A percentile compares a stretch with the other conserved stretches of the same genome.
phyloP scores from a whole-genome alignment of 2,797 vertebrate genomes.

The Natrix natrix region DNA sequence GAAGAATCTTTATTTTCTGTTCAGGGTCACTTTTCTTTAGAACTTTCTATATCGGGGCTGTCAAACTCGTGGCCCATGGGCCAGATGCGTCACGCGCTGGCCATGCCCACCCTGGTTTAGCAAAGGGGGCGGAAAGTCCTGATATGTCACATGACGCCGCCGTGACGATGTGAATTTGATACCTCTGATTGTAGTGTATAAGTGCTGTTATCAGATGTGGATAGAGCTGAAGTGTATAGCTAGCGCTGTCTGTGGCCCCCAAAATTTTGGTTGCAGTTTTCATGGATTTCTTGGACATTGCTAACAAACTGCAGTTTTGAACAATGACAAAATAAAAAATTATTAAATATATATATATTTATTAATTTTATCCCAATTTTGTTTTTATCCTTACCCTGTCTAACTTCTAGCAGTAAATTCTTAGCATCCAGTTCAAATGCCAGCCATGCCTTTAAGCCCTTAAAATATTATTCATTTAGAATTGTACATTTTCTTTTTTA shows the following conservation, averaged over 20 bases:
- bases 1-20: background rate
- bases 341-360: background rate
- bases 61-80: no score
- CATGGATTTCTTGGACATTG: background rate
- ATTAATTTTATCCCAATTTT: background rate
- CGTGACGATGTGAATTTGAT: no score
- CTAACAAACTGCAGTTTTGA: background rate
- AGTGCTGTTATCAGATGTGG: background rate
- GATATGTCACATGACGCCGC: no score
- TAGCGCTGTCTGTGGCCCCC: background rate
- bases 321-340: background rate
- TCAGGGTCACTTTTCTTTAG: background rate
- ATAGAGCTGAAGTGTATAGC: background rate
- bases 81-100: no score
- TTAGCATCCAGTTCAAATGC: background rate
- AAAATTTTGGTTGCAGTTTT: background rate
- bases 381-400: background rate
- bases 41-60: background rate
- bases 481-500: background rate
- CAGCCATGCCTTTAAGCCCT: background rate
- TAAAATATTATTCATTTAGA: background rate
- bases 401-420: background rate
- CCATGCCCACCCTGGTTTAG: no score
- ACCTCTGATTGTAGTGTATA: background rate
- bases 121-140: no score